Evolutionary conservation across 2,888 invertebrate species (phyloP).

Genomic region (Archaeoteleia sp.): DNA sequence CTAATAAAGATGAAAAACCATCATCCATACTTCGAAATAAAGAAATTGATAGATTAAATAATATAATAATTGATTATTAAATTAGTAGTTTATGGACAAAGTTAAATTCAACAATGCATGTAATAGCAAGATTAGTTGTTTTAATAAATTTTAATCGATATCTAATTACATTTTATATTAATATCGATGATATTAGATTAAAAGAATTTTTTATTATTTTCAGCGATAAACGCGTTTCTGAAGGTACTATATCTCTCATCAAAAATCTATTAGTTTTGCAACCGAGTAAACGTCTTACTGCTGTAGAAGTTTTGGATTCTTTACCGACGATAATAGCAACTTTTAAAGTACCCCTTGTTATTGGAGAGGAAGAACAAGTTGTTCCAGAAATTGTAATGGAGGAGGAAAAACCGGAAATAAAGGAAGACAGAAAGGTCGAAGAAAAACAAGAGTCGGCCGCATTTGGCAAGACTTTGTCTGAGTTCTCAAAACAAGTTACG

Average conservation of each 20-base stretch:
- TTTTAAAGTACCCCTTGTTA: slow-evolving; percentile 75
- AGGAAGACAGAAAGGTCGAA: slow-evolving; percentile 22
- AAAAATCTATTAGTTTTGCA: slow-evolving; percentile 81
- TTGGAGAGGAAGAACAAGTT: slow-evolving; percentile 77
- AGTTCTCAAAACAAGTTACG: slow-evolving; percentile 66
- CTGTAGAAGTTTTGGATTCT: slow-evolving; percentile 81
- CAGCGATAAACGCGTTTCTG: slow-evolving; percentile 79
- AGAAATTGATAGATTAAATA: too few relatives aligned
- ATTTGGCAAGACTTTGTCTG: slow-evolving; percentile 55
- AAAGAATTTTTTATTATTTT: too few relatives aligned
- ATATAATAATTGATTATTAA: too few relatives aligned
- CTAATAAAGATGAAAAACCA: too few relatives aligned
- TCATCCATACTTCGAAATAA: too few relatives aligned
- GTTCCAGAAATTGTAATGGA: slow-evolving; percentile 76
- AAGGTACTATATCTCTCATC: slow-evolving; percentile 81
- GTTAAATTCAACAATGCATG: too few relatives aligned
- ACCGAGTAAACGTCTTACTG: slow-evolving; percentile 81
- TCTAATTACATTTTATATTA: too few relatives aligned
- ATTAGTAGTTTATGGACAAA: too few relatives aligned
- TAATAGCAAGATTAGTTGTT: too few relatives aligned
- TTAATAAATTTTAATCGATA: too few relatives aligned
- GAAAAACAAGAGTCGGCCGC: slow-evolving; percentile 22
- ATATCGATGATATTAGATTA: too few relatives aligned
- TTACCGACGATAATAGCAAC: slow-evolving; percentile 78
- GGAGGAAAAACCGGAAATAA: slow-evolving; percentile 47